Evolutionary conservation across 2,113 vertebrate species (phyloP), one percentile per base, ranked within the genome.

Genomic region (Sciurus niger): DNA sequence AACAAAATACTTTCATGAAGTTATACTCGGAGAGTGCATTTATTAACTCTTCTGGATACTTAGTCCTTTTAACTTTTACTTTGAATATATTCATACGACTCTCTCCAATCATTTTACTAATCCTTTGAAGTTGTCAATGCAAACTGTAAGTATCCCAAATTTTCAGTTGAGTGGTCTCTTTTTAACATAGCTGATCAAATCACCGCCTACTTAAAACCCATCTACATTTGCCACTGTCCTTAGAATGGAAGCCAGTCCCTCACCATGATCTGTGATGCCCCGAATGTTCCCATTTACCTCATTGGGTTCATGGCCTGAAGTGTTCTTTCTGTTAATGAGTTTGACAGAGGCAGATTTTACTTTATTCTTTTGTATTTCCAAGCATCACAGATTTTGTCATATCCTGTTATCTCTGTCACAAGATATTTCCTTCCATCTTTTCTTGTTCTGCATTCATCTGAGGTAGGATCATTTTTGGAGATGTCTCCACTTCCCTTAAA

Each of bases 21-120:
- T 34, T 53, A 74, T 10, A 55, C 1, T 6, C 34, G 5, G 10
- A 77, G 34, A 82, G 1, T 84, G 5, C 11, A 37, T 40, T 40
- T 40, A 93, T 87, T 89, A 67, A 55, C 40, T 95, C 28, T 46
- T 65, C 3, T 72, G 4, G 20, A 92, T 87, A 13, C 46, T 60
- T 28, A 72, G 17, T 30, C 9, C 40, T 84, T 85, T 91, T 76
- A 73, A 40, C n/a, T 37, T 94, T 90, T 89, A 80, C 37, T 97
- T 97, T 73, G 43, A 76, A 79, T 91, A 40, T 25, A 73, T 65
- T 83, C 37, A 25, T n/a, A 40, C 51, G 12, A 60, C 28, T 58
- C 34, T 72, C 70, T 93, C 60, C 2, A 2, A 43, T 84, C 34
- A 77, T 87, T 32, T 40, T 40, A 77, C 8, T 30, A 17, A 82